Conservation (phyloP, 2,888 invertebrate genomes). For the Sicus ferrugineus region DNA sequence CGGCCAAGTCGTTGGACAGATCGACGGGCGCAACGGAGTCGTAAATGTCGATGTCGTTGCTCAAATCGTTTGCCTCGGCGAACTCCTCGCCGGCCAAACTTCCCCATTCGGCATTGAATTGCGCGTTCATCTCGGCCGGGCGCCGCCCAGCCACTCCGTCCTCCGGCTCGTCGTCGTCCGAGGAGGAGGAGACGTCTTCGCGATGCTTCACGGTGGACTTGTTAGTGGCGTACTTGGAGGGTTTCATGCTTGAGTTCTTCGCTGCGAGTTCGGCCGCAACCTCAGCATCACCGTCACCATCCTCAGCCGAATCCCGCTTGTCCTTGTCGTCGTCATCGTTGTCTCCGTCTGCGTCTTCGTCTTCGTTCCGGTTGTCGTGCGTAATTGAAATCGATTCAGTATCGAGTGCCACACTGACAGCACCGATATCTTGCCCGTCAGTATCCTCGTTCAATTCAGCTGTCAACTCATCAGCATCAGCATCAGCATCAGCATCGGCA, state of each 20-base stretch:
- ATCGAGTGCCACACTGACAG: constrained; percentile 29
- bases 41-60: constrained; percentile 58
- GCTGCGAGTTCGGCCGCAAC: constrained; percentile 3
- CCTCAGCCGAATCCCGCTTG: not conserved
- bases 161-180: constrained; percentile 50
- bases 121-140: constrained; percentile 49
- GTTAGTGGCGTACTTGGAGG: constrained; percentile 38
- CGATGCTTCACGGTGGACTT: constrained; percentile 48
- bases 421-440: constrained; percentile 11
- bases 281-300: not conserved
- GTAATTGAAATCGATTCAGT: constrained; percentile 30
- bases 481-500: not conserved
- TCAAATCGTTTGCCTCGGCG: constrained; percentile 49
- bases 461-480: constrained; percentile 35
- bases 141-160: constrained; percentile 34
- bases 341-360: constrained; percentile 21
- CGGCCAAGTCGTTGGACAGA: constrained; percentile 63
- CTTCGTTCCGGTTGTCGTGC: constrained; percentile 22
- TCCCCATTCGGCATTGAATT: constrained; percentile 58
- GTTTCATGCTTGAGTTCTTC: constrained; percentile 35
- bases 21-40: constrained; percentile 56
- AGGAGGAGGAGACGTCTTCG: constrained; percentile 55
- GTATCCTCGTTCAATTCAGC: constrained; percentile 33
- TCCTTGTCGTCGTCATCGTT: constrained; percentile 9
- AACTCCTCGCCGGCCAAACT: constrained; percentile 41